Evolutionary conservation across 2,113 vertebrate species (phyloP), one percentile per base, ranked within the genome.

Genomic region (Dromaius novaehollandiae): DNA sequence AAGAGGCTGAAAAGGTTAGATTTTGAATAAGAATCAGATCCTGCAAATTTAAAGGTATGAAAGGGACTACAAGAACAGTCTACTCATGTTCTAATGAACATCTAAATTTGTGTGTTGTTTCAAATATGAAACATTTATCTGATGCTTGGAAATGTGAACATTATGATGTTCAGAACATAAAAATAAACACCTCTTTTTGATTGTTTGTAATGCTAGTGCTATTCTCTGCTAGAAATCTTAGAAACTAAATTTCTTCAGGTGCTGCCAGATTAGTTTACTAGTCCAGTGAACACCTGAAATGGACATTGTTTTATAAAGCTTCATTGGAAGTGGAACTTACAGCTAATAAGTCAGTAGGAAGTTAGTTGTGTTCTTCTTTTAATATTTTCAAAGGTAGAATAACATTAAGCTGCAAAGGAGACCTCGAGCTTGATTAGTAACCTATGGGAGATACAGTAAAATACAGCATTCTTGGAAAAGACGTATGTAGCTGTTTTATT

Each of bases 341-440:
- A 83, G 28, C 50, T 81, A 20, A 20, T 58, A 30, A 83, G 13
- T 63, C 68, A 74, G 12, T 66, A 69, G 50, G 44, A 90, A 77
- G 25, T 58, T 60, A 60, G 17, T 60, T 60, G 56, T 60, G 56
- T 34, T 75, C 3, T 18, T 73, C 40, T 68, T 88, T 71, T 46
- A 56, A 4, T 82, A 6, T 69, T 87, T 95, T 48, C 48, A 92
- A 7, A 46, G 55, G 3, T 32, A 58, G 12, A 76, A 71, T 73
- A 16, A 91, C 68, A 13, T 82, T 55, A 66, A 68, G 20, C 21
- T 65, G 82, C 61, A 66, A 74, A 88, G 92, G 58, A 81, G 36
- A 38, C 44, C 34, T 88, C 79, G 15, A 65, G 82, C 88, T 93
- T 88, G 78, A 73, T 85, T 58, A 85, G 79, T 85, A 82, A 89